Conservation (phyloP, 1,140 invertebrate species). For the Coenobita brevimanus region DNA sequence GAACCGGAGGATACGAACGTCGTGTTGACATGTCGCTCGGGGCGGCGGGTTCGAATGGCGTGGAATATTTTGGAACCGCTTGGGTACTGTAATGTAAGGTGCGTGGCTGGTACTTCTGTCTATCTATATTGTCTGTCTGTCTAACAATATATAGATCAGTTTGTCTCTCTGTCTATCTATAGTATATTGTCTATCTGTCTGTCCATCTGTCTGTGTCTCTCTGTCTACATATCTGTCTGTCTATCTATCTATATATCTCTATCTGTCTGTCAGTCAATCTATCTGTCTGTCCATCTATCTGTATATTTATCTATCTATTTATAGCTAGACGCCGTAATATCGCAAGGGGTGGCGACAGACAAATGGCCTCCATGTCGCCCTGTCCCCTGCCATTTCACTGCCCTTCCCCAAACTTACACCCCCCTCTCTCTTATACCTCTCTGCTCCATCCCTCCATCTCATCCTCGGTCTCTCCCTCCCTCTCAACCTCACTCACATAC, state of each 20-base stretch:
- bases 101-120: neutral
- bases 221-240: neutral
- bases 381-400: no score
- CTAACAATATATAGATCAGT: neutral
- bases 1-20: slow-evolving; percentile 40
- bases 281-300: neutral
- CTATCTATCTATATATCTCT: neutral
- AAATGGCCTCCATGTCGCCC: no score
- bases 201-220: no score
- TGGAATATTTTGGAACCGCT: slow-evolving; percentile 17
- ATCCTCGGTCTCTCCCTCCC: no score
- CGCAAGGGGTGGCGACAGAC: no score
- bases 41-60: slow-evolving; percentile 27
- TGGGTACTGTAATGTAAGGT: slow-evolving; percentile 36
- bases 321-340: no score
- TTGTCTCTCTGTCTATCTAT: neutral
- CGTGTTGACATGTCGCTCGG: slow-evolving; percentile 62
- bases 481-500: no score
- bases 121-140: neutral
- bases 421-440: no score
- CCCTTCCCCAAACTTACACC: no score
- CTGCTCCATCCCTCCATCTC: no score
- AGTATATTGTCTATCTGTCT: neutral
- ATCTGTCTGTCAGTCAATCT: neutral
- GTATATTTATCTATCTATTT: neutral